phyloP scores from a whole-genome alignment of 2,888 invertebrate species.

The Agrilus mali region DNA sequence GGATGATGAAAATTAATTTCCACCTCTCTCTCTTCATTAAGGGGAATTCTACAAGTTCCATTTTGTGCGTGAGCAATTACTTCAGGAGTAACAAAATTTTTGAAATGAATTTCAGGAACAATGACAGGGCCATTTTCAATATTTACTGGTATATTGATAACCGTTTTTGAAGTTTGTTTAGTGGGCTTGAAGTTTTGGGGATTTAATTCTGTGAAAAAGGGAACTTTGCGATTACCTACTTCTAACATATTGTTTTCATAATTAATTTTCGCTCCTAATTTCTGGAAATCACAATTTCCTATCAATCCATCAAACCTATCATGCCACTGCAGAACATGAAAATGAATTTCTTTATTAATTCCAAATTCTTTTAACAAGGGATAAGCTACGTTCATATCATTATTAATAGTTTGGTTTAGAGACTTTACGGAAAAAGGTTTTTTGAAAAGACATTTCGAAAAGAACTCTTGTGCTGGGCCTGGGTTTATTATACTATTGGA shows the following conservation, averaged over 20 bases:
- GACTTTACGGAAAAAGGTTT: slow-evolving; percentile 7
- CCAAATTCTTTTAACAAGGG: slow-evolving; percentile 5
- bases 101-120: too few species aligned
- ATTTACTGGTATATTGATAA: too few species aligned
- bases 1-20: too few species aligned
- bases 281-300: slow-evolving; percentile 5
- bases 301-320: slow-evolving; percentile 6
- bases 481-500: slow-evolving; percentile 9
- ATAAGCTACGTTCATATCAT: slow-evolving; percentile 3
- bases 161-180: too few species aligned
- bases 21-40: too few species aligned
- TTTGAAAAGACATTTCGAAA: slow-evolving; percentile 5
- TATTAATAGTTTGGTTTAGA: not conserved
- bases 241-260: slow-evolving; percentile 2
- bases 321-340: slow-evolving; percentile 2
- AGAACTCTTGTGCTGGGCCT: slow-evolving; percentile 3
- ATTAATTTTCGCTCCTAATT: slow-evolving; percentile 6
- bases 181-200: slow-evolving; percentile 1
- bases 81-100: too few species aligned
- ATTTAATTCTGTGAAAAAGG: slow-evolving; percentile 1
- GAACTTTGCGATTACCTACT: slow-evolving; percentile 2
- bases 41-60: too few species aligned
- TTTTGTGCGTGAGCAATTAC: too few species aligned
- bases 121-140: too few species aligned
- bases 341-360: slow-evolving; percentile 2